Conservation (phyloP, 1,140 invertebrate genomes). For the Copidosoma floridanum region DNA sequence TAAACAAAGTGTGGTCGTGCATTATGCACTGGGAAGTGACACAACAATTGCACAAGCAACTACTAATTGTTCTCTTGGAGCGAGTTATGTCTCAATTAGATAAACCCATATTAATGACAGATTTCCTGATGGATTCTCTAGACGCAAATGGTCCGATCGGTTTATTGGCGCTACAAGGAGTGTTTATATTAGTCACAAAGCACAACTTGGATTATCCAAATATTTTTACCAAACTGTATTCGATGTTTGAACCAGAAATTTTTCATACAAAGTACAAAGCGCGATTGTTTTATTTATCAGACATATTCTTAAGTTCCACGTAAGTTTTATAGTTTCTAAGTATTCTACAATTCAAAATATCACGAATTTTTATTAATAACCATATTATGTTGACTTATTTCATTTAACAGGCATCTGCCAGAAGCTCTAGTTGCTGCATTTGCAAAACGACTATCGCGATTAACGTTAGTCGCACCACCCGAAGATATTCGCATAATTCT, state of each 20-base stretch:
- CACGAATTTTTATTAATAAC: background rate
- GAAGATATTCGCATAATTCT: conserved; percentile 78
- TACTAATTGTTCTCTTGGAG: conserved; percentile 80
- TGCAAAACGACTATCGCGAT: conserved; percentile 80
- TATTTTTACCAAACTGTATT: conserved; percentile 92
- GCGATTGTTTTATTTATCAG: conserved; percentile 80
- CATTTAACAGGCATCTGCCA: conserved; percentile 76
- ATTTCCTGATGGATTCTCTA: conserved; percentile 88
- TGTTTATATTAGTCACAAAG: conserved; percentile 85
- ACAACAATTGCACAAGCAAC: conserved; percentile 69
- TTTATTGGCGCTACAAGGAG: conserved; percentile 87
- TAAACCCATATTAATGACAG: conserved; percentile 81
- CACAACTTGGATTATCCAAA: conserved; percentile 95
- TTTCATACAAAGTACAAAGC: conserved; percentile 89
- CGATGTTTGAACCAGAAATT: conserved; percentile 85
- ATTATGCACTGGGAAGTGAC: conserved; percentile 70
- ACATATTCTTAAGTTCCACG: conserved; percentile 90
- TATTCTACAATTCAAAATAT: too few species aligned
- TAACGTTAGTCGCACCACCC: conserved; percentile 78
- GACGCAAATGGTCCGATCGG: conserved; percentile 83
- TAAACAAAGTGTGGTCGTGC: conserved; percentile 71
- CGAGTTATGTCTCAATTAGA: conserved; percentile 77
- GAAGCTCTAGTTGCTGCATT: conserved; percentile 91
- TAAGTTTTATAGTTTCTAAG: conserved; percentile 59
- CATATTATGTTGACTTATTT: background rate